Conservation (phyloP, 1,140 invertebrate species). For the Chrysomallon squamiferum region DNA sequence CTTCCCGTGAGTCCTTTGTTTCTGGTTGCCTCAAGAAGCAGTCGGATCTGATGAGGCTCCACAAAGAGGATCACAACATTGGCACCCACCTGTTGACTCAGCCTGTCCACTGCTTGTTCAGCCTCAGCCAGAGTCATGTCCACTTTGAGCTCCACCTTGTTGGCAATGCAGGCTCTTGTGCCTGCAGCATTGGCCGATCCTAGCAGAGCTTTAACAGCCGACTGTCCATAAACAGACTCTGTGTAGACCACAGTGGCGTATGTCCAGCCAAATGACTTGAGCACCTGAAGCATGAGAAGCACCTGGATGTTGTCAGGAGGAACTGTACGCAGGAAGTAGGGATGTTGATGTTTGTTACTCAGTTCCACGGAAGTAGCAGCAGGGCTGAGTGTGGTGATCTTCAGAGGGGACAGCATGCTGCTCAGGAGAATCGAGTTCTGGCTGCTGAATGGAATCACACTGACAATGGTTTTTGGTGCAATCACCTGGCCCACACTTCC, state of each 20-base stretch:
- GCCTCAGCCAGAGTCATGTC: slow-evolving; percentile 45
- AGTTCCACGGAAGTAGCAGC: slow-evolving; percentile 78
- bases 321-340: slow-evolving; percentile 67
- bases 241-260: slow-evolving; percentile 77
- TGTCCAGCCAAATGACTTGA: slow-evolving; percentile 75
- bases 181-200: slow-evolving; percentile 26
- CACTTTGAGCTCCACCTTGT: slow-evolving; percentile 31
- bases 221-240: slow-evolving; percentile 73
- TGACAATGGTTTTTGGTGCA: slow-evolving; percentile 45
- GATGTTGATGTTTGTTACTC: slow-evolving; percentile 2
- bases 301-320: slow-evolving; percentile 78
- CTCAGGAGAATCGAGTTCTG: slow-evolving; percentile 42
- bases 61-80: slow-evolving; percentile 76
- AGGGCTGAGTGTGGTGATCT: slow-evolving; percentile 71
- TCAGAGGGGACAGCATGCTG: slow-evolving; percentile 42
- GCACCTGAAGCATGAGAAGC: slow-evolving; percentile 73
- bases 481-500: slow-evolving; percentile 29
- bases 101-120: slow-evolving; percentile 66
- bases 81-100: slow-evolving; percentile 70
- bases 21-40: slow-evolving; percentile 65
- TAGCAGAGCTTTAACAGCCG: slow-evolving; percentile 48
- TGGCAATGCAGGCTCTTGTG: slow-evolving; percentile 24
- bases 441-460: slow-evolving; percentile 47
- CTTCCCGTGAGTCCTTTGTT: slow-evolving; percentile 59
- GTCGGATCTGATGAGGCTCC: slow-evolving; percentile 74